Evolutionary conservation across 2,888 invertebrate species (phyloP).

Genomic region (Gymnocheta viridis): DNA sequence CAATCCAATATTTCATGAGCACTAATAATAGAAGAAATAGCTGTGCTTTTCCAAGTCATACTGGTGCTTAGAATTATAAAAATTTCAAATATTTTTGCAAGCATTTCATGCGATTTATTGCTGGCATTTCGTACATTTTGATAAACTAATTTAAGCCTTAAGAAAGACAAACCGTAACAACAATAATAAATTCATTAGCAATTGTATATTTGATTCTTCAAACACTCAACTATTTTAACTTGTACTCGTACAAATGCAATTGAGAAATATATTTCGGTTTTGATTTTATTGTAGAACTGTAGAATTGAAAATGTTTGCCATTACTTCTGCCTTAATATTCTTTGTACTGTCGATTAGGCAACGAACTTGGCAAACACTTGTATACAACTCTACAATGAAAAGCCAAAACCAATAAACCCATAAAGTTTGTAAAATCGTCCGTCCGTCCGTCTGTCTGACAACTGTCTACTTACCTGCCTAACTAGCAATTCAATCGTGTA

Average conservation of each 20-base stretch:
- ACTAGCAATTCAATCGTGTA: not conserved
- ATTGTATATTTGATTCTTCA: not conserved
- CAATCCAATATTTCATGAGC: not conserved
- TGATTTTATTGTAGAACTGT: not conserved
- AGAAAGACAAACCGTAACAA: not conserved
- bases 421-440: not conserved
- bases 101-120: conserved; percentile 19
- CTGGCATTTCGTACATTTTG: conserved; percentile 14
- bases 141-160: conserved; percentile 29
- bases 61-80: not conserved
- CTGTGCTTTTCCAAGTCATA: not conserved
- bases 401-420: conserved; percentile 20
- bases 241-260: conserved; percentile 2
- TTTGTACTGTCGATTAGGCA: conserved; percentile 40
- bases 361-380: not conserved
- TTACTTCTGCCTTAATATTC: conserved; percentile 29
- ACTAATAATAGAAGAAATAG: not conserved
- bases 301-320: conserved; percentile 7
- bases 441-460: not conserved
- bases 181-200: not conserved
- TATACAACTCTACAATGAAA: conserved; percentile 2
- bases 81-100: conserved; percentile 37
- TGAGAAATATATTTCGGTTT: conserved; percentile 8
- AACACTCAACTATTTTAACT: not conserved
- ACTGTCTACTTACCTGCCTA: not conserved